Evolutionary conservation across 1,140 invertebrate genomes (phyloP), one percentile per base, ranked within the genome.

Genomic region (Delia radicum): DNA sequence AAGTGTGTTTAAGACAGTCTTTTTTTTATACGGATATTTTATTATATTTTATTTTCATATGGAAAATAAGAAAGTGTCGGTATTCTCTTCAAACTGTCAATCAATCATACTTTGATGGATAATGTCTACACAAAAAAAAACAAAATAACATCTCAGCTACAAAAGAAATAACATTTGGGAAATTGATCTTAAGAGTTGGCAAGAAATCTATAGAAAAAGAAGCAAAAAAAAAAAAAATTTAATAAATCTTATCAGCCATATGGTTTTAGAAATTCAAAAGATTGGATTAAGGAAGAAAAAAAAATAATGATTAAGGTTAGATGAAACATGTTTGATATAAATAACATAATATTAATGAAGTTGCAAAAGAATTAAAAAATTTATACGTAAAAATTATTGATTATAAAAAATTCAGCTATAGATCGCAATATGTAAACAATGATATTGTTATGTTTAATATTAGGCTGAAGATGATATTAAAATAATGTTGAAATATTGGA

Each of bases 61-160:
- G 48, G 18, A 55, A 55, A 12, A 69, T 18, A 69, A 69, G 29
- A 69, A 69, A 69, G 65, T 37, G 65, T 21, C 29, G 65, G 65
- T 55, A 8, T 55, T 69, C 65, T 69, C 29, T 69, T 37, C 65
- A 24, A 69, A 33, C n/a, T 69, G 65, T 69, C 65, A 69, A 69
- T 69, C 65, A 69, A 69, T 69, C 65, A 33, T 24, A 33, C 29
- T 33, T 69, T 69, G 65, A 69, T 69, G 65, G 65, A 69, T 69
- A 69, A 69, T 69, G 65, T 69, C 65, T 69, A 2, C 6, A 13
- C 28, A 63, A 63, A 37, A 33, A 65, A 62, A 63, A 63, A 48
- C 42, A 55, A n/a, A 55, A 24, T 55, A 21, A 21, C 21, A 18
- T 55, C 10, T 42, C n/a, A 3, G 3, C n/a, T 42, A 15, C n/a